Conservation (phyloP, 2,888 invertebrate species). For the Pasiphila rectangulata region DNA sequence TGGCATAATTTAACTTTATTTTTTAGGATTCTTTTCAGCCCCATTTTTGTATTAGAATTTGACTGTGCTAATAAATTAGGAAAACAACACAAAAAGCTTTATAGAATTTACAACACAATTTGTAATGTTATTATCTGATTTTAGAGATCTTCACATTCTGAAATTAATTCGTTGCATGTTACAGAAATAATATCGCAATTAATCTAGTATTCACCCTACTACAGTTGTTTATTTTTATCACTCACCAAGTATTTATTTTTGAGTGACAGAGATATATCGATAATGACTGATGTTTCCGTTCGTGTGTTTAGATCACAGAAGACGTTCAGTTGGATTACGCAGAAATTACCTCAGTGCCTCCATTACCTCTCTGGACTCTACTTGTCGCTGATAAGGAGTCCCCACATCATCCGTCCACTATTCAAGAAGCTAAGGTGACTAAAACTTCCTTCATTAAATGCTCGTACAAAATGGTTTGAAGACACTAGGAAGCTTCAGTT, state of each 20-base stretch:
- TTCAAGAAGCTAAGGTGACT: conserved; percentile 77
- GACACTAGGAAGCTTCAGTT: no score
- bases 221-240: neutral
- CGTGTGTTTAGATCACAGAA: conserved; percentile 85
- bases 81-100: no score
- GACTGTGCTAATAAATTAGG: no score
- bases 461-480: no score
- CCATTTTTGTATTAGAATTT: no score
- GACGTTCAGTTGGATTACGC: conserved; percentile 95
- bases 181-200: neutral
- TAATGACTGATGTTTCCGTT: neutral
- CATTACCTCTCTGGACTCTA: conserved; percentile 97
- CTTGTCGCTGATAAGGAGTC: conserved; percentile 96
- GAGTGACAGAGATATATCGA: neutral
- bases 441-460: no score
- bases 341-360: conserved; percentile 98
- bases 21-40: no score
- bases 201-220: neutral
- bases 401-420: conserved; percentile 78
- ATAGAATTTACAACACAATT: neutral
- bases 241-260: neutral
- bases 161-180: neutral
- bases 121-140: no score
- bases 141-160: no score
- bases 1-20: no score